Conservation (phyloP, 2,797 vertebrate genomes). For the Cyclura pinguis region DNA sequence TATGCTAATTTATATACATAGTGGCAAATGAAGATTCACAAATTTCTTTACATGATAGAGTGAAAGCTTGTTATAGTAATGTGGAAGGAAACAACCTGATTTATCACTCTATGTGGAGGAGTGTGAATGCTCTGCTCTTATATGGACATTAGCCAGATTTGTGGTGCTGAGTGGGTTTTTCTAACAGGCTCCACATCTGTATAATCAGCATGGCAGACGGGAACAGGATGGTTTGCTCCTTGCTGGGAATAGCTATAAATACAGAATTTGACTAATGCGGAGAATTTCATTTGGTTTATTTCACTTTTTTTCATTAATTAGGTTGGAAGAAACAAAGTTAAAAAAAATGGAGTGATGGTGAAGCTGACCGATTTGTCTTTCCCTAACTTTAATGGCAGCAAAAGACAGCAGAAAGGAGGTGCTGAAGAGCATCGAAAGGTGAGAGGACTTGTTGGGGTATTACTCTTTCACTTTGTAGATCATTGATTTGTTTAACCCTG, state of each 20-base stretch:
- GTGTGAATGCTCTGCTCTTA: too few species aligned
- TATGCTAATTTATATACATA: too few species aligned
- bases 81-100: too few species aligned
- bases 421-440: not conserved
- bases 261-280: not conserved
- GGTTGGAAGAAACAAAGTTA: not conserved
- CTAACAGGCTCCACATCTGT: not conserved
- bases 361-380: not conserved
- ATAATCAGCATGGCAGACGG: not conserved
- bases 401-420: not conserved
- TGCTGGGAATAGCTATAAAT: not conserved
- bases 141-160: not conserved
- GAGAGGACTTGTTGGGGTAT: not conserved
- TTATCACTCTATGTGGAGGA: too few species aligned
- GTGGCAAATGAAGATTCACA: too few species aligned
- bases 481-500: constrained; percentile 34
- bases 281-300: not conserved
- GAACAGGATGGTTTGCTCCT: too few species aligned
- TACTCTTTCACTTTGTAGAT: constrained; percentile 40
- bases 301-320: not conserved
- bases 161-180: not conserved
- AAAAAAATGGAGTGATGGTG: not conserved
- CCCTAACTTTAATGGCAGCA: not conserved
- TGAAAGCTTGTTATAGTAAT: too few species aligned
- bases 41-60: too few species aligned